Evolutionary conservation across 2,797 vertebrate genomes (phyloP).

Genomic region (Coregonus ussuriensis): DNA sequence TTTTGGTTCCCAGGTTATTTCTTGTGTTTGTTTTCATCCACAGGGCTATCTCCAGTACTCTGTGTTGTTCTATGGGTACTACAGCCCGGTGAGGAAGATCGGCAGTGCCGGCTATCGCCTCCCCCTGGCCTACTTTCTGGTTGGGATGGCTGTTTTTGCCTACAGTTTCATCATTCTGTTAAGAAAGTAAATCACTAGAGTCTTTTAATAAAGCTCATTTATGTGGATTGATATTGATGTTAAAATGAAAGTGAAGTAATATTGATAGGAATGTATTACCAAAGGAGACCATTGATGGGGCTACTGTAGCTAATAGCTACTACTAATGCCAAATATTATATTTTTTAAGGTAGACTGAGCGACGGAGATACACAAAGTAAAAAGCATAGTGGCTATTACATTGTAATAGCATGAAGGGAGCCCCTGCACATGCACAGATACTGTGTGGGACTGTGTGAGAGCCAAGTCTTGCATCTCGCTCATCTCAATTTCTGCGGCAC

Average conservation of each 20-base stretch:
- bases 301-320: too few species aligned
- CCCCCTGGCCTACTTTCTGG: slow-evolving; percentile 95
- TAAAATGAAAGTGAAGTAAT: background rate
- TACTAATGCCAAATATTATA: too few species aligned
- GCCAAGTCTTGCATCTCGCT: too few species aligned
- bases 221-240: background rate
- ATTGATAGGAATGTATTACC: background rate
- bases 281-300: background rate
- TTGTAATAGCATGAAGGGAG: background rate
- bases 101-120: slow-evolving; percentile 91
- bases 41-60: slow-evolving; percentile 98
- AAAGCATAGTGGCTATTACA: background rate
- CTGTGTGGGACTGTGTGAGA: too few species aligned
- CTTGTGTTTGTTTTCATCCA: background rate
- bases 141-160: slow-evolving; percentile 96
- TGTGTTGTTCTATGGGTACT: slow-evolving; percentile 96
- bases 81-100: slow-evolving; percentile 87
- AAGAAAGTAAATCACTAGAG: slow-evolving; percentile 82
- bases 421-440: too few species aligned
- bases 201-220: slow-evolving; percentile 1
- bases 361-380: too few species aligned
- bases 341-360: too few species aligned
- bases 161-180: slow-evolving; percentile 97
- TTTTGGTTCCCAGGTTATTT: background rate
- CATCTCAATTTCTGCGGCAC: too few species aligned